These are phyloP conservation scores for Carollia perspicillata DNA, from an alignment of 2,113 vertebrate species.

Conservation along the genomic window DNA sequence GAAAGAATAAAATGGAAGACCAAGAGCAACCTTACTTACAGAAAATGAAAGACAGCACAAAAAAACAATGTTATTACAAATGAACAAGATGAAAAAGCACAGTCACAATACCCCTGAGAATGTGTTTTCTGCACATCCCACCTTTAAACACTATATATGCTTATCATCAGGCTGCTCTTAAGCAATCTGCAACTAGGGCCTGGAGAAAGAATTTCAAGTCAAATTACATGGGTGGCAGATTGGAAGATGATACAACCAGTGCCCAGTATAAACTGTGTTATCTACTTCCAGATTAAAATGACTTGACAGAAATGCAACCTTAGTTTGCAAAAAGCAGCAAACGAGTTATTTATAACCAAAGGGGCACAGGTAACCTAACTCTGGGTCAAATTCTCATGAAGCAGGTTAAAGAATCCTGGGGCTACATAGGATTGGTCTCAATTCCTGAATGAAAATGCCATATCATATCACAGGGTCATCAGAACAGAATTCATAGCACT, in stretches of 20 bases:
- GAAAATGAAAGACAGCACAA: slow-evolving; percentile 76
- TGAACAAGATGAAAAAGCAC: slow-evolving; percentile 78
- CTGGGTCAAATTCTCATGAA: slow-evolving; percentile 69
- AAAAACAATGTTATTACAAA: slow-evolving; percentile 76
- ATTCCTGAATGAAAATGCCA: slow-evolving; percentile 66
- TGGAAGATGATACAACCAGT: slow-evolving; percentile 64
- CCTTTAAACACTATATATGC: slow-evolving; percentile 56
- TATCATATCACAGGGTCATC: slow-evolving; percentile 60
- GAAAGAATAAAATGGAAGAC: slow-evolving; percentile 75
- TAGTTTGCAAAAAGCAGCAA: slow-evolving; percentile 68
- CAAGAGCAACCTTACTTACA: slow-evolving; percentile 76
- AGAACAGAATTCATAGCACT: slow-evolving; percentile 72
- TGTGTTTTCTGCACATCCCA: slow-evolving; percentile 66
- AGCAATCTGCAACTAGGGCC: slow-evolving; percentile 71
- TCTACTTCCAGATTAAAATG: slow-evolving; percentile 58
- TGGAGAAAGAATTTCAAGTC: slow-evolving; percentile 57
- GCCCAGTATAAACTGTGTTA: slow-evolving; percentile 55
- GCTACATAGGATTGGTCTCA: slow-evolving; percentile 57
- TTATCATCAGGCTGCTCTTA: slow-evolving; percentile 67
- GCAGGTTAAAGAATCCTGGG: slow-evolving; percentile 63
- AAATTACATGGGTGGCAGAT: slow-evolving; percentile 62
- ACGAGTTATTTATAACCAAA: slow-evolving; percentile 67
- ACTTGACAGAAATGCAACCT: slow-evolving; percentile 71
- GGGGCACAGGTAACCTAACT: slow-evolving; percentile 73
- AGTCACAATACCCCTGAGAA: slow-evolving; percentile 67